These are phyloP conservation scores for Steinernema hermaphroditum DNA, from an alignment of 2,888 invertebrate species.

Conservation along the genomic window DNA sequence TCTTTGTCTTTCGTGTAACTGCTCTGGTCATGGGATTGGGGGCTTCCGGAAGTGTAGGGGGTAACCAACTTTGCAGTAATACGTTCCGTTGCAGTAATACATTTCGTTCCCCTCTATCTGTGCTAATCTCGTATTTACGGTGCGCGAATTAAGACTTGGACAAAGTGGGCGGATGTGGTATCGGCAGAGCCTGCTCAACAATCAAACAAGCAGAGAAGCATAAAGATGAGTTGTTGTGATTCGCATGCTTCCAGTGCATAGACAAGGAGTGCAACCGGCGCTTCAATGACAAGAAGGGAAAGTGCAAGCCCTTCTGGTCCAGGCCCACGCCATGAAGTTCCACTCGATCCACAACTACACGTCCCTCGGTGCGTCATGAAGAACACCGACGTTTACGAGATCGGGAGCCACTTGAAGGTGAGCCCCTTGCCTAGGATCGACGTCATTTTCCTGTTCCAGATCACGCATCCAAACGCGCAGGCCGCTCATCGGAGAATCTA, in stretches of 20 bases:
- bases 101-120: too few species aligned
- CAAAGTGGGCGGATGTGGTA: neutral
- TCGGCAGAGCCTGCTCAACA: neutral
- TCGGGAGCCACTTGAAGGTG: slow-evolving; percentile 4
- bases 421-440: too few species aligned
- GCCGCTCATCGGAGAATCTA: neutral
- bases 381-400: neutral
- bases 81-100: neutral
- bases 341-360: neutral
- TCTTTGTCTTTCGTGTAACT: neutral
- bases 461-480: neutral
- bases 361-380: neutral
- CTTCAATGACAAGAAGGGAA: neutral
- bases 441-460: neutral
- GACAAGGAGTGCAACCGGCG: neutral
- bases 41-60: too few species aligned
- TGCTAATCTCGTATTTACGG: neutral
- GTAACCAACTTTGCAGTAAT: too few species aligned
- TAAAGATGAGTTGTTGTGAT: neutral
- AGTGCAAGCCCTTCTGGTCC: neutral
- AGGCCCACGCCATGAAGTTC: neutral
- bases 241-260: neutral
- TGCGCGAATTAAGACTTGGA: neutral
- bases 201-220: neutral
- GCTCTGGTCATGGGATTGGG: too few species aligned